A percentile compares a stretch with the other conserved stretches of the same genome.
Conservation (phyloP, 1,140 invertebrate species). For the Onthophagus taurus region DNA sequence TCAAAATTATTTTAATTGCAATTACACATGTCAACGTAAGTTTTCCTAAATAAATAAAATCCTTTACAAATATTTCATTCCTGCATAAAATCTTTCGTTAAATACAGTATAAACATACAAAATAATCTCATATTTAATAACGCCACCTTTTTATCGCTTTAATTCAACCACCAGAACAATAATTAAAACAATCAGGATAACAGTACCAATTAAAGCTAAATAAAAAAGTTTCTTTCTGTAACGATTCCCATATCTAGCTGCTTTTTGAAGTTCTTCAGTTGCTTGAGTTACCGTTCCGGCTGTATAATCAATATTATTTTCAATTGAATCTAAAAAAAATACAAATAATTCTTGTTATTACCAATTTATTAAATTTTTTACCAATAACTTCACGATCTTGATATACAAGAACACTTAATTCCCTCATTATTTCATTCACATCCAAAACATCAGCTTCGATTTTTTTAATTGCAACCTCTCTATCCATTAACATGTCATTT, state of each 20-base stretch:
- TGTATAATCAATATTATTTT: slow-evolving; percentile 74
- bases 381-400: slow-evolving; percentile 76
- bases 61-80: too few relatives aligned
- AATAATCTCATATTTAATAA: not conserved
- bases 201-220: slow-evolving; percentile 50
- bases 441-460: slow-evolving; percentile 82
- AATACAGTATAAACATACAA: too few relatives aligned
- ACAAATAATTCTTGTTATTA: slow-evolving; percentile 10
- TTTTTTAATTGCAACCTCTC: slow-evolving; percentile 59
- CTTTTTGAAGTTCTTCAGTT: slow-evolving; percentile 64
- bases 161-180: slow-evolving; percentile 49
- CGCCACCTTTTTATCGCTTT: slow-evolving; percentile 35
- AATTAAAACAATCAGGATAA: slow-evolving; percentile 57
- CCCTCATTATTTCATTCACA: slow-evolving; percentile 86
- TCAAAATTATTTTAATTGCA: too few relatives aligned
- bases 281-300: slow-evolving; percentile 70
- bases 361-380: slow-evolving; percentile 40
- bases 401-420: slow-evolving; percentile 70
- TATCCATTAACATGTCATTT: slow-evolving; percentile 62
- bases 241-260: slow-evolving; percentile 62
- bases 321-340: slow-evolving; percentile 66
- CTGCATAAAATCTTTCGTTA: too few relatives aligned
- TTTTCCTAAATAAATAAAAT: too few relatives aligned
- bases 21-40: too few relatives aligned
- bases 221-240: slow-evolving; percentile 63